phyloP scores from a whole-genome alignment of 2,797 vertebrate genomes.

The Malacoraja senta region DNA sequence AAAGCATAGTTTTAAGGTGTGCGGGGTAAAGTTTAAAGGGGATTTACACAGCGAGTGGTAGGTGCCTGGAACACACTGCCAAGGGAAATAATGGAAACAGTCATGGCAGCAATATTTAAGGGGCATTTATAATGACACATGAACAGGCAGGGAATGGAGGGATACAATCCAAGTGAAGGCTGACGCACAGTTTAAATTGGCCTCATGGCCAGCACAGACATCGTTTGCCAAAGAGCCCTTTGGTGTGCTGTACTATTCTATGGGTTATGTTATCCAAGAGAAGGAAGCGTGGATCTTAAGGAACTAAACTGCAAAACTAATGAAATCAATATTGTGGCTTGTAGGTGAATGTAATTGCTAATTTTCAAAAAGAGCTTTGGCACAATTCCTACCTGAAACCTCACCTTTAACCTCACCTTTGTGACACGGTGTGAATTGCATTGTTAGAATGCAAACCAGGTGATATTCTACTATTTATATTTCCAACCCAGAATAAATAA shows the following conservation, averaged over 20 bases:
- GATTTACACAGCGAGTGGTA: too few relatives aligned
- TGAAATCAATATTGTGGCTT: background rate
- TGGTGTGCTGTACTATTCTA: too few relatives aligned
- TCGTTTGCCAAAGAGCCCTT: too few relatives aligned
- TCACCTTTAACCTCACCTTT: background rate
- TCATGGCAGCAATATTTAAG: too few relatives aligned
- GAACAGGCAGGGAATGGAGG: background rate
- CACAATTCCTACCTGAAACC: background rate
- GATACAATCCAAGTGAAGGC: too few relatives aligned
- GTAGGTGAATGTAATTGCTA: background rate
- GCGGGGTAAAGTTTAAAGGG: too few relatives aligned
- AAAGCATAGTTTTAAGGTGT: too few relatives aligned
- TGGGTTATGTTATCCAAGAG: background rate
- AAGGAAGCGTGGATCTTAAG: background rate
- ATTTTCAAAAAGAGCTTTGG: background rate
- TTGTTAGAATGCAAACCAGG: background rate
- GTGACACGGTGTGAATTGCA: background rate
- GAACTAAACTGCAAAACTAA: background rate
- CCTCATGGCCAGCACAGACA: too few relatives aligned
- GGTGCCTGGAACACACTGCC: too few relatives aligned
- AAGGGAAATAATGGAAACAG: too few relatives aligned
- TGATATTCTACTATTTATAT: background rate
- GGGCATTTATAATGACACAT: background rate
- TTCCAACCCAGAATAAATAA: background rate
- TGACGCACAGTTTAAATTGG: too few relatives aligned